Evolutionary conservation across 2,888 invertebrate species (phyloP), one percentile per base, ranked within the genome.

Genomic region (Cynaeus angustus): DNA sequence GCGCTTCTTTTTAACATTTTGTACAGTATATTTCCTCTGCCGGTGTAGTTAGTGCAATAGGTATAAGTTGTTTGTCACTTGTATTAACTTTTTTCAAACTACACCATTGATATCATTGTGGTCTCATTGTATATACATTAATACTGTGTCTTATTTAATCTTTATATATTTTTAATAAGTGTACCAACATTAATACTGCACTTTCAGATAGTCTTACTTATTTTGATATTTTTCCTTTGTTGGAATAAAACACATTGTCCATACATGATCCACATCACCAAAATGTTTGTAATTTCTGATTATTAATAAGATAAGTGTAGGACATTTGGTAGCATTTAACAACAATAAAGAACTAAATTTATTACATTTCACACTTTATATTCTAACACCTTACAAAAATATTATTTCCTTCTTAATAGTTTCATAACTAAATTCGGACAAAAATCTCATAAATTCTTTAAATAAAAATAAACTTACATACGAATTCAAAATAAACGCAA

Each of bases 251-350:
- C 66, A 74, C 72, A 75, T 45, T 75, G 76, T 79, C 75, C 75
- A 78, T 74, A 77, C 45, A 52, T 62, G 46, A 64, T 53, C 53
- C 30, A 64, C 64, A 64, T 64, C 64, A 64, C 64, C 2, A 53
- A 61, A 48, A 65, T 59, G 71, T 78, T 77, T 77, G 75, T 81
- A 79, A 79, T 79, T 78, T 80, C 59, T 78, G 77, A 78, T 79
- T 78, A 80, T 77, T 73, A 73, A 37, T 80, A 70, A 77, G 75
- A 73, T 75, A 79, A 81, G 76, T 80, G 79, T 82, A 80, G 80
- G 75, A 80, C 78, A 75, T 81, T 80, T 80, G 78, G 79, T 80
- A 80, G 78, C 72, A 74, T 79, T 79, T 75, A 79, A 78, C 75
- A 79, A 78, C 78, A 80, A 80, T 76, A 77, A 76, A 77, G 75